phyloP scores from a whole-genome alignment of 2,888 invertebrate genomes.

The Andrena fulva region DNA sequence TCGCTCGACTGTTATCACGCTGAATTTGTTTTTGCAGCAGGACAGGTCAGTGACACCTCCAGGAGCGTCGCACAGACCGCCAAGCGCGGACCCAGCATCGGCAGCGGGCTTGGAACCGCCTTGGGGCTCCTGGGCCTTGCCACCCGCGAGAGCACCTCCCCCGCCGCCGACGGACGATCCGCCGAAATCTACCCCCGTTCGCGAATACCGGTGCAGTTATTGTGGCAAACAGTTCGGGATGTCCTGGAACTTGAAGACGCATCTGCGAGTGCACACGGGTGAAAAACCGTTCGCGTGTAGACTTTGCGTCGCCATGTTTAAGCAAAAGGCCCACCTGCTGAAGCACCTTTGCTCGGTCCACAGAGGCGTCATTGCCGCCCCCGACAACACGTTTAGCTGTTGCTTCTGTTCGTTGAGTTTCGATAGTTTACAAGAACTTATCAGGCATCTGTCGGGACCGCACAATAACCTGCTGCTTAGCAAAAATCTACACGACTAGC shows the following conservation, averaged over 20 bases:
- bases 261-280: slow-evolving; percentile 94
- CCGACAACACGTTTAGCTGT: slow-evolving; percentile 92
- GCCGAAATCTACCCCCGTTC: slow-evolving; percentile 88
- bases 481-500: slow-evolving; percentile 92
- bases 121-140: slow-evolving; percentile 82
- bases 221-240: slow-evolving; percentile 96
- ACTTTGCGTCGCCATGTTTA: slow-evolving; percentile 96
- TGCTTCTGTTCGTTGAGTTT: slow-evolving; percentile 95
- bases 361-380: slow-evolving; percentile 94
- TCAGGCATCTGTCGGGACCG: slow-evolving; percentile 94
- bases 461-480: slow-evolving; percentile 95
- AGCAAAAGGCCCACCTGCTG: slow-evolving; percentile 94
- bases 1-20: neutral
- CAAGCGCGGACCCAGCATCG: slow-evolving; percentile 82
- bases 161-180: slow-evolving; percentile 86
- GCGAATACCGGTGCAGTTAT: slow-evolving; percentile 95
- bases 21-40: slow-evolving; percentile 71
- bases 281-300: slow-evolving; percentile 96
- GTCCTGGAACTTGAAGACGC: slow-evolving; percentile 97
- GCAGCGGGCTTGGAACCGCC: slow-evolving; percentile 80
- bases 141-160: slow-evolving; percentile 88
- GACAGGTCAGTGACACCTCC: slow-evolving; percentile 83
- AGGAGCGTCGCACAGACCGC: slow-evolving; percentile 81
- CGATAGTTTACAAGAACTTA: slow-evolving; percentile 94
- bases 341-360: slow-evolving; percentile 96